Percentiles rank a stretch among this genome's conserved stretches.
These are phyloP conservation scores for Phodopus roborovskii DNA, from an alignment of 2,113 vertebrate species.

Conservation along the genomic window DNA sequence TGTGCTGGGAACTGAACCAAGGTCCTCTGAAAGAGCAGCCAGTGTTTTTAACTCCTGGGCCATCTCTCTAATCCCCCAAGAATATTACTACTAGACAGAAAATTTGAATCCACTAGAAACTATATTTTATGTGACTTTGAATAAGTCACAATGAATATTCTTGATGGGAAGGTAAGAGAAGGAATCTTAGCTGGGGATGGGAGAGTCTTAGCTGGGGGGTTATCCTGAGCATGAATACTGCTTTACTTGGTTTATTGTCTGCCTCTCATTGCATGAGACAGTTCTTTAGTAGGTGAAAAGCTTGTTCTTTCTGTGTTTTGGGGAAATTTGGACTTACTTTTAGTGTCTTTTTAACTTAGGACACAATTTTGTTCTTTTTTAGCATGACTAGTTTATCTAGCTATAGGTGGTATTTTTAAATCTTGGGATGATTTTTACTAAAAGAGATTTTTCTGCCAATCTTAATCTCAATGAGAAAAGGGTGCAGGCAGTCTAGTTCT, in stretches of 20 bases:
- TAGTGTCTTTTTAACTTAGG: not conserved
- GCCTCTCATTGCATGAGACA: not conserved
- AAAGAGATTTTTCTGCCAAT: slow-evolving; percentile 16
- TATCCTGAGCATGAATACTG: not conserved
- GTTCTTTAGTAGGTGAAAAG: not conserved
- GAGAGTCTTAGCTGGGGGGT: not conserved
- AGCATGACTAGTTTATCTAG: not conserved
- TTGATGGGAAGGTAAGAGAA: not conserved
- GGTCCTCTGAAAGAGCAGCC: not conserved
- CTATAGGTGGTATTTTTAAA: not conserved
- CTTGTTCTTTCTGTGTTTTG: slow-evolving; percentile 14
- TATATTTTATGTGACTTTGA: not conserved
- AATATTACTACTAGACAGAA: not conserved
- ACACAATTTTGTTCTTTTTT: not conserved
- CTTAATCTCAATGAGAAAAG: not conserved
- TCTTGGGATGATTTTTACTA: slow-evolving; percentile 16
- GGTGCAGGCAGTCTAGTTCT: not conserved
- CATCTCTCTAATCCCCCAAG: not conserved
- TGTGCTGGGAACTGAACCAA: not conserved
- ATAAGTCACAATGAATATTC: not conserved
- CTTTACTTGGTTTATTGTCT: not conserved
- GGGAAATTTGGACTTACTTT: slow-evolving; percentile 46
- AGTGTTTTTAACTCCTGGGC: no score
- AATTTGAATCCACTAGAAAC: not conserved
- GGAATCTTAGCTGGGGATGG: no score